These are phyloP conservation scores for Thecocarcelia acutangulata DNA, from an alignment of 2,888 invertebrate species.

Conservation along the genomic window DNA sequence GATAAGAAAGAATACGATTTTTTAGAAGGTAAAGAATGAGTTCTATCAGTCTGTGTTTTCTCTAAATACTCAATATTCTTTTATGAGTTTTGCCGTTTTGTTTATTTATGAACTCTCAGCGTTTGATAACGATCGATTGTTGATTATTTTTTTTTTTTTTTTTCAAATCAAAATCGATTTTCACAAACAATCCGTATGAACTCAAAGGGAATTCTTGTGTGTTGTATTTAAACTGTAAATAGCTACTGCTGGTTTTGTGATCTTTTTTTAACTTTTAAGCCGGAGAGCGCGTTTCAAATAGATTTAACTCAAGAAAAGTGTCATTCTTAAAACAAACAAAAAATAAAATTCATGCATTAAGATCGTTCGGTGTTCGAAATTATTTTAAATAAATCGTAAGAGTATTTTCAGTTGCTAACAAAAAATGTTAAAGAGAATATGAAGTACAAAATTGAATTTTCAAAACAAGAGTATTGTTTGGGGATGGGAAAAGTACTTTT, in stretches of 20 bases:
- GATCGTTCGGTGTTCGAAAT: conserved; percentile 54
- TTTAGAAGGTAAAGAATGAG: neutral
- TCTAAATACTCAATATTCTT: conserved; percentile 9
- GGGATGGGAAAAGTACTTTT: neutral
- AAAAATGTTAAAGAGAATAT: conserved; percentile 31
- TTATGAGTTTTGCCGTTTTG: neutral
- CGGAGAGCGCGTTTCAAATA: conserved; percentile 58
- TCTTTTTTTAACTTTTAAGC: conserved; percentile 52
- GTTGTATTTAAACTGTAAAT: conserved; percentile 51
- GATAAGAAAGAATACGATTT: neutral
- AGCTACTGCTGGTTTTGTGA: conserved; percentile 55
- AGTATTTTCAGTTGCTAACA: conserved; percentile 25
- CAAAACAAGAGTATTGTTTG: conserved; percentile 12
- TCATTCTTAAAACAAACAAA: conserved; percentile 19
- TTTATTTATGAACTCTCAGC: conserved; percentile 28
- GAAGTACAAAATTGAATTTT: conserved; percentile 27
- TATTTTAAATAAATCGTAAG: conserved; percentile 46
- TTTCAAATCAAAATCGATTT: conserved; percentile 37
- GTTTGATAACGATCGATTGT: conserved; percentile 54
- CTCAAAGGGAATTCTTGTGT: conserved; percentile 21
- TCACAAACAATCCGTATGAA: conserved; percentile 9
- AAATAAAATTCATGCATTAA: neutral
- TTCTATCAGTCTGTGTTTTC: conserved; percentile 13
- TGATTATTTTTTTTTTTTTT: conserved; percentile 37
- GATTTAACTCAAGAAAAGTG: conserved; percentile 38